phyloP scores from a whole-genome alignment of 1,140 invertebrate genomes.

The Aricia agestis region DNA sequence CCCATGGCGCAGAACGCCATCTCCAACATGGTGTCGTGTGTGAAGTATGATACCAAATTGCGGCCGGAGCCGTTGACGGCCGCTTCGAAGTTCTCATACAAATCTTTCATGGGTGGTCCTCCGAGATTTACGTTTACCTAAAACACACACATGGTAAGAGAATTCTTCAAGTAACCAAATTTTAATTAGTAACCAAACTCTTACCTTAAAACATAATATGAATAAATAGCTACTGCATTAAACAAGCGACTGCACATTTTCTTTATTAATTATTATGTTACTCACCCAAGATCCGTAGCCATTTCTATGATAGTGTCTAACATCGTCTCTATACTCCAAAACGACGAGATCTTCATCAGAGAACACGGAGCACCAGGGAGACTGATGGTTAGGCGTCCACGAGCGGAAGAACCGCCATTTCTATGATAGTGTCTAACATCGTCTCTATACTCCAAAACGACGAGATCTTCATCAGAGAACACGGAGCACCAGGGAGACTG shows the following conservation, averaged over 20 bases:
- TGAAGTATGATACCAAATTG: constrained; percentile 84
- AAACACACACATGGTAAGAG: constrained; percentile 13
- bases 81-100: constrained; percentile 78
- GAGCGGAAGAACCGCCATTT: constrained; percentile 79
- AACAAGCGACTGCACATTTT: not conserved
- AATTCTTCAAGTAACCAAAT: too few species aligned
- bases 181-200: too few species aligned
- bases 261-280: not conserved
- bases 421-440: constrained; percentile 84
- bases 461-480: constrained; percentile 82
- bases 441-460: constrained; percentile 85
- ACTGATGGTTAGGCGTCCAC: constrained; percentile 78
- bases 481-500: constrained; percentile 84
- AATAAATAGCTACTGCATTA: too few species aligned
- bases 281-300: constrained; percentile 57
- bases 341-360: constrained; percentile 81
- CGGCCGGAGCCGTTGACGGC: constrained; percentile 34
- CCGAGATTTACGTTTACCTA: constrained; percentile 80
- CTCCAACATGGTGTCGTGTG: constrained; percentile 79
- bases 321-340: constrained; percentile 87
- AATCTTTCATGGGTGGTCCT: constrained; percentile 82
- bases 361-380: constrained; percentile 85
- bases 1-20: constrained; percentile 54
- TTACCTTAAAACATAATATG: not conserved
- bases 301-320: constrained; percentile 80